Base-by-base conservation (phyloP, 2,888 invertebrate genomes). In the Ormyrus pomaceus region DNA sequence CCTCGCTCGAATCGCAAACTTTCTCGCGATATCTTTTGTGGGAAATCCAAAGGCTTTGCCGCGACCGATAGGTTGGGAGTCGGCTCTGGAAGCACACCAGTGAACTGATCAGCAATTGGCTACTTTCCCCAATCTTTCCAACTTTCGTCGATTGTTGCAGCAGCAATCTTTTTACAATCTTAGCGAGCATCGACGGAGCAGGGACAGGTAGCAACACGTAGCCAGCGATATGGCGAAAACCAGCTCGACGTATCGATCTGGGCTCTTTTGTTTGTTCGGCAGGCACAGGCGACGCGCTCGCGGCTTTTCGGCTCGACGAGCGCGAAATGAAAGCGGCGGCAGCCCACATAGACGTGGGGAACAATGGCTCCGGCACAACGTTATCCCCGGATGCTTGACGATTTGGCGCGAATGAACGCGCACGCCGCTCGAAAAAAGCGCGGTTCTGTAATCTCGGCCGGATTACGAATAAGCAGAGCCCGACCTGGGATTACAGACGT, bases 291-390 rank as follows among this genome's bases (percentile, higher is more conserved):
- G 83, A 83, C 84, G 83, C 83, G 82, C 83, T 82, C 83, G 84
- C 11, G 55, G 55, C 85, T 87, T 87, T 87, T 85, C 86, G 84
- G 84, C 84, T 86, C 75, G 86, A 86, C 84, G 59, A 75, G 75
- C 74, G 83, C 83, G 80, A 82, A 84, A 82, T 86, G 85, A 87
- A 86, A 85, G 85, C 84, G 73, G 75, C 82, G 85, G 85, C 84
- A 71, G 75, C 82, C 79, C 82, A 79, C 83, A 82, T 84, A 81
- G 83, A 53, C 51, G 34, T 2, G 3, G 4, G 34, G 53, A 85
- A 86, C 86, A 86, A 86, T 85, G 82, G 83, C 77, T 78, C 58
- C 58, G 34, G 68, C 82, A 81, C 84, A 84, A 84, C 83, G 84
- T 85, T 85, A 86, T 85, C 82, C 84, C 61, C 81, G 84, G 84